Percentiles rank a stretch among this genome's conserved stretches.
phyloP scores from a whole-genome alignment of 2,797 vertebrate genomes.

The Arrhamphus sclerolepis region DNA sequence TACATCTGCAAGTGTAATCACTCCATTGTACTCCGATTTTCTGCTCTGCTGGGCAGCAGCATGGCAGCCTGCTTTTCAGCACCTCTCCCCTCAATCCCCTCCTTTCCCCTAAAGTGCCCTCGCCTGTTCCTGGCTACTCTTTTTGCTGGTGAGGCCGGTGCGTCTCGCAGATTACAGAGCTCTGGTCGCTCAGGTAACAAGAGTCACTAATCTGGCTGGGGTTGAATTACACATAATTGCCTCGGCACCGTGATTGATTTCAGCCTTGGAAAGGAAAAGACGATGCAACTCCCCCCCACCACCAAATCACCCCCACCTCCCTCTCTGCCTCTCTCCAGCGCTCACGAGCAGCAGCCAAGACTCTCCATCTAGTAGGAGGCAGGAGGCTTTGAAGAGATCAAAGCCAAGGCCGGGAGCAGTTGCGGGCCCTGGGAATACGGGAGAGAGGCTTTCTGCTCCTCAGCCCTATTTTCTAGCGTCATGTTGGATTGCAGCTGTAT shows the following conservation, averaged over 20 bases:
- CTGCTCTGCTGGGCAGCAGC: constrained; percentile 94
- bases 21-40: constrained; percentile 96
- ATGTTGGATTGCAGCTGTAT: constrained; percentile 99
- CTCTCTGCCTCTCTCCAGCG: constrained; percentile 80
- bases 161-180: constrained; percentile 76
- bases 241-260: constrained; percentile 97
- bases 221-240: constrained; percentile 99
- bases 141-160: constrained; percentile 57
- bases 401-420: constrained; percentile 99
- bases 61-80: constrained; percentile 88
- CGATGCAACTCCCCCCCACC: constrained; percentile 23
- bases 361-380: constrained; percentile 99
- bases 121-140: constrained; percentile 77
- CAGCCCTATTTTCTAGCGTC: constrained; percentile 98
- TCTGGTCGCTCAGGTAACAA: constrained; percentile 96
- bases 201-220: constrained; percentile 93
- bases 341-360: constrained; percentile 96
- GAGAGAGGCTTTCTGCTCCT: constrained; percentile 93
- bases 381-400: constrained; percentile 99
- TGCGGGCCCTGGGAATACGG: constrained; percentile 99
- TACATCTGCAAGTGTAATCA: constrained; percentile 99
- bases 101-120: constrained; percentile 80
- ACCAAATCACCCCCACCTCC: constrained; percentile 62
- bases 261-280: constrained; percentile 87
- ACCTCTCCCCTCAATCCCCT: constrained; percentile 71